Evolutionary conservation across 2,888 invertebrate genomes (phyloP), one percentile per base, ranked within the genome.

Genomic region (Euplagia quadripunctaria): DNA sequence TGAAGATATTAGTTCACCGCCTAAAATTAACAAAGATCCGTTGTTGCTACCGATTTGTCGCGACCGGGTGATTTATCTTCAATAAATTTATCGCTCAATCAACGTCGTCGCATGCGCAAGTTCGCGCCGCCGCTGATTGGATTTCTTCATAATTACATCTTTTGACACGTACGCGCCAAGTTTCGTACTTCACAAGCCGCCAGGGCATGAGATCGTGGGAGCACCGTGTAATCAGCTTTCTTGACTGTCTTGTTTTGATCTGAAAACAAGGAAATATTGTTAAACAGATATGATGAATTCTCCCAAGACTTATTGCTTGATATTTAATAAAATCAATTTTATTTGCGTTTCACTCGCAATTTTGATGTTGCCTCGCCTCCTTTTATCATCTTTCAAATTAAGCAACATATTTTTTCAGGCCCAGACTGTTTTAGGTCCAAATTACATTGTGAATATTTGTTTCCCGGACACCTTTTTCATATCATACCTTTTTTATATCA

Each of bases 81-180:
- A 87, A 90, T 93, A 90, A 93, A 94, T 95, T 94, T 94, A 95
- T 95, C 95, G 93, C 92, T 94, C 92, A 93, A 93, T 93, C 93
- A 93, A 92, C 90, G 92, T 93, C 92, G 88, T 81, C 86, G 87
- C 86, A 85, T 89, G 92, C 91, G 90, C 91, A 90, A 90, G 91
- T 90, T 87, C 89, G 90, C 91, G 90, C 90, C 88, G 86, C 88
- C 89, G 92, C 91, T 96, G 95, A 96, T 96, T 96, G 95, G 94
- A 94, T 96, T 95, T 94, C 94, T 94, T 95, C 94, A 94, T 95
- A 96, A 96, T 96, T 96, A 96, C 94, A 94, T 95, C 94, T 95
- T 96, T 95, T 95, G 95, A 96, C 95, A 94, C 92, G 94, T 94
- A 93, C 91, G 93, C 93, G 94, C 93, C 93, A 95, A 94, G 95